Conservation (phyloP, 2,113 vertebrate species). For the Nipponia nippon region DNA sequence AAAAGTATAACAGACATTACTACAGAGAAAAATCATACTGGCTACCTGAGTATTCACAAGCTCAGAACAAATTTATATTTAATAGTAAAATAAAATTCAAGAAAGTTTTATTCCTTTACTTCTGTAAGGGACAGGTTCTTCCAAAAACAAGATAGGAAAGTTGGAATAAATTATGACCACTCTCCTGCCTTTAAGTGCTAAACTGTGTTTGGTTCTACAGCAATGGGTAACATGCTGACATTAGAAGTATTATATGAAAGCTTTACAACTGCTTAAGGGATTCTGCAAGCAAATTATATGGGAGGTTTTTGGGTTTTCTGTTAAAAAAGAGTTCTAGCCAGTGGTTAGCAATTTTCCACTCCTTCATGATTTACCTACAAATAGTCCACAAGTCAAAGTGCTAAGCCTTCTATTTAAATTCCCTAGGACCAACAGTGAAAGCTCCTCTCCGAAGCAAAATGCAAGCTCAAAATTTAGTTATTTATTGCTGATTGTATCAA, state of each 20-base stretch:
- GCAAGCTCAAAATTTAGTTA: background rate
- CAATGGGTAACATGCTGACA: background rate
- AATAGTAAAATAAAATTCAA: background rate
- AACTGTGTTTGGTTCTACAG: background rate
- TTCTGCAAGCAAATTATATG: rapidly evolving
- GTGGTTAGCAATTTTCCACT: background rate
- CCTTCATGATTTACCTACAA: background rate
- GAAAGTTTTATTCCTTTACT: background rate
- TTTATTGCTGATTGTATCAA: background rate
- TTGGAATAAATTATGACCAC: background rate
- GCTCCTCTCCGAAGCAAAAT: background rate
- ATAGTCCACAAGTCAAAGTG: background rate
- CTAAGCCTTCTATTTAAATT: background rate
- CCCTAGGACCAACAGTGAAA: background rate
- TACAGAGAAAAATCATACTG: background rate
- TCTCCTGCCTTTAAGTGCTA: background rate
- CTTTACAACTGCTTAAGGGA: background rate
- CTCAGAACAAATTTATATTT: background rate
- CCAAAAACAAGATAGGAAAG: background rate
- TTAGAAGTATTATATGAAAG: background rate
- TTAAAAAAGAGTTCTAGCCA: background rate
- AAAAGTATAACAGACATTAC: background rate
- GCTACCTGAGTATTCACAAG: background rate
- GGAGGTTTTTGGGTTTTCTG: background rate
- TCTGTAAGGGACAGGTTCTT: background rate